phyloP scores from a whole-genome alignment of 2,113 vertebrate species.

The Eretmochelys imbricata region DNA sequence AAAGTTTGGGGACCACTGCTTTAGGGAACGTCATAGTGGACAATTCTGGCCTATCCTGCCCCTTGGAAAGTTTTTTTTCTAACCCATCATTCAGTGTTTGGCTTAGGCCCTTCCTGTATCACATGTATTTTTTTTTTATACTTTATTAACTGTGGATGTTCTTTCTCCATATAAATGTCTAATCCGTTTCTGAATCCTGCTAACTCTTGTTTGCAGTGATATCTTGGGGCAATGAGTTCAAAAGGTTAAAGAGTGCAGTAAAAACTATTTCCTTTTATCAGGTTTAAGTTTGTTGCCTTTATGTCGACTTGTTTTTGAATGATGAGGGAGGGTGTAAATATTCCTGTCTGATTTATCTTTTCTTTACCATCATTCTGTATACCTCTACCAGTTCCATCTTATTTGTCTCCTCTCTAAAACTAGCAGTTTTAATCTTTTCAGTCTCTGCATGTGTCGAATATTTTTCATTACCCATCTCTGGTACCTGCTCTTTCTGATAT shows the following conservation, averaged over 20 bases:
- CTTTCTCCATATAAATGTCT: not conserved
- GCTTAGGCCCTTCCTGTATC: not conserved
- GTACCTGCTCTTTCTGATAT: not conserved
- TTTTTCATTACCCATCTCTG: not conserved
- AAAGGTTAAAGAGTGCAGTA: not conserved
- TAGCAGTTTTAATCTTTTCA: not conserved
- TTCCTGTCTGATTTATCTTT: not conserved
- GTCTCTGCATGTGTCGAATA: not conserved
- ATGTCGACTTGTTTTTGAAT: not conserved
- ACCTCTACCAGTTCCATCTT: not conserved
- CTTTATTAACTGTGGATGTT: not conserved
- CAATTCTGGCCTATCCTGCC: not conserved
- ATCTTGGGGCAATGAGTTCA: not conserved
- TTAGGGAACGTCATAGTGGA: not conserved
- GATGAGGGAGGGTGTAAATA: not conserved
- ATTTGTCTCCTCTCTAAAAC: not conserved
- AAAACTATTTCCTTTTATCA: not conserved
- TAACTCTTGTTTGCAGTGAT: not conserved
- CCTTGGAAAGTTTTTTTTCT: not conserved
- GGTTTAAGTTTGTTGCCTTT: not conserved
- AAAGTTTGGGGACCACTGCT: not conserved
- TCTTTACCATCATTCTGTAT: not conserved
- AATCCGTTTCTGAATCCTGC: not conserved
- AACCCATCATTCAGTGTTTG: constrained; percentile 10
- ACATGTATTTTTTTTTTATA: not conserved